phyloP scores from a whole-genome alignment of 2,888 invertebrate genomes.

The Lampropteryx suffumata region DNA sequence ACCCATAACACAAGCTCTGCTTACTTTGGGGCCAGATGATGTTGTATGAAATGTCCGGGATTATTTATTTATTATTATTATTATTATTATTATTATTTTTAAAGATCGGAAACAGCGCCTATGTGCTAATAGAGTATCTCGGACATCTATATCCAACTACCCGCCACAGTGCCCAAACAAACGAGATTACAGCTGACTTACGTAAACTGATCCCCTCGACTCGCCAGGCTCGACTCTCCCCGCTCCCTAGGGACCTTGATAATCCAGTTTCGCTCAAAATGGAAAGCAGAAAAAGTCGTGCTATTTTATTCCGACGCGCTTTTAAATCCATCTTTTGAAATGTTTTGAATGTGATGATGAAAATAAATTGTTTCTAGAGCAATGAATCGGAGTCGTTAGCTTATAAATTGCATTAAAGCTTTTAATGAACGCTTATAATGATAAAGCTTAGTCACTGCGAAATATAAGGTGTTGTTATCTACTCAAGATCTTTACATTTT shows the following conservation, averaged over 20 bases:
- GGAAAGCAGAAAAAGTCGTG: conserved; percentile 48
- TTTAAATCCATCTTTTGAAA: conserved; percentile 33
- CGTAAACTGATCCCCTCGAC: conserved; percentile 47
- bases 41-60: too few species aligned
- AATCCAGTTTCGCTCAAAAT: conserved; percentile 71
- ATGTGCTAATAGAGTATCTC: not conserved
- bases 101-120: too few species aligned
- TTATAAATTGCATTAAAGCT: too few species aligned
- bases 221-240: conserved; percentile 30
- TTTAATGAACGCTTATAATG: too few species aligned
- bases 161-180: conserved; percentile 47
- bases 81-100: too few species aligned
- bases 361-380: conserved; percentile 39
- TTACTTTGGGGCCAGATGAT: too few species aligned
- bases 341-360: conserved; percentile 27
- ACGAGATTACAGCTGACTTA: conserved; percentile 64
- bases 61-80: too few species aligned
- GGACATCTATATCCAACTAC: conserved; percentile 12
- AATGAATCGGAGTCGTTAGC: conserved; percentile 20
- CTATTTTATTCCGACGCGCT: conserved; percentile 29
- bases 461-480: too few species aligned
- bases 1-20: too few species aligned
- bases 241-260: conserved; percentile 48
- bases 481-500: too few species aligned
- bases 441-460: too few species aligned